These are phyloP conservation scores for Tetheella fluctuosa DNA, from an alignment of 2,888 invertebrate species.

Conservation along the genomic window DNA sequence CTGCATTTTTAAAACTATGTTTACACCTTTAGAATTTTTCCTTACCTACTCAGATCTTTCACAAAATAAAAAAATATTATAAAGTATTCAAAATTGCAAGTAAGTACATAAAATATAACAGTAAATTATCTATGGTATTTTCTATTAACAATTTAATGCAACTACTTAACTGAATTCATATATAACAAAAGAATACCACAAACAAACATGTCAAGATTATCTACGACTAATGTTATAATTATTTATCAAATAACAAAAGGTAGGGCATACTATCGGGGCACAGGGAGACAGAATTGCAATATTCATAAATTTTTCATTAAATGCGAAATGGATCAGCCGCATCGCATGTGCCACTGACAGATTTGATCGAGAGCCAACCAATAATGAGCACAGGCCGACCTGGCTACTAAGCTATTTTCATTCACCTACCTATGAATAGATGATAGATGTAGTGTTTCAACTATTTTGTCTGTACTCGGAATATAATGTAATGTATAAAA, in stretches of 20 bases:
- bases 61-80: background rate
- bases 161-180: background rate
- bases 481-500: background rate
- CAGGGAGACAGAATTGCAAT: conserved; percentile 12
- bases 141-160: background rate
- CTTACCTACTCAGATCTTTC: background rate
- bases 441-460: conserved; percentile 24
- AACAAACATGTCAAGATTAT: background rate
- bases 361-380: conserved; percentile 61
- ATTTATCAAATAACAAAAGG: background rate
- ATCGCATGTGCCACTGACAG: conserved; percentile 51
- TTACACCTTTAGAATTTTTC: conserved; percentile 16
- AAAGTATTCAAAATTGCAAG: background rate
- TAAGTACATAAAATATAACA: background rate
- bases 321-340: conserved; percentile 58
- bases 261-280: background rate
- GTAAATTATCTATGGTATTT: background rate
- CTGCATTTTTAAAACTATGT: conserved; percentile 44
- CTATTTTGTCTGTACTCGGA: conserved; percentile 12
- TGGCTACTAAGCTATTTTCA: conserved; percentile 32
- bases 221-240: background rate
- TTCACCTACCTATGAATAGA: conserved; percentile 36
- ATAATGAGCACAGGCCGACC: conserved; percentile 53
- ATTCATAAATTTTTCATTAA: conserved; percentile 47
- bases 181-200: background rate